Conservation (phyloP, 1,140 invertebrate genomes). For the Druon quercuslanigerum region DNA sequence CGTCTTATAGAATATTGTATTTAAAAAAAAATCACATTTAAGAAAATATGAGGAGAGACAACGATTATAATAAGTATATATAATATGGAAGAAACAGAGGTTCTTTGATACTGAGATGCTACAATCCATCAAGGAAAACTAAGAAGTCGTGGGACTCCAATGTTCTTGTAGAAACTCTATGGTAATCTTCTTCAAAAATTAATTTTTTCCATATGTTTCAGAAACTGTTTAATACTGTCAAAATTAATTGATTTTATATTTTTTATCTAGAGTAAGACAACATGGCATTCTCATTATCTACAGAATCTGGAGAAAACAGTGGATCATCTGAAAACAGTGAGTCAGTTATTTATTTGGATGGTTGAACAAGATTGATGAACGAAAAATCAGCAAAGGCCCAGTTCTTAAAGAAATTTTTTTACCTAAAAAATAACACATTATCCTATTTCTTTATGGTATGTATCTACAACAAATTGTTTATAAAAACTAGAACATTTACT, state of each 20-base stretch:
- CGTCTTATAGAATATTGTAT: constrained; percentile 3
- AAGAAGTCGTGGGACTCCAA: constrained; percentile 88
- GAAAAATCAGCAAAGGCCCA: too few species aligned
- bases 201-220: too few species aligned
- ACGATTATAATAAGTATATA: constrained; percentile 97
- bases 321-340: constrained; percentile 55
- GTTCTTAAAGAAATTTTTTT: too few species aligned
- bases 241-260: constrained; percentile 2
- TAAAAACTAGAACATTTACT: too few species aligned
- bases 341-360: constrained; percentile 61
- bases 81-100: constrained; percentile 98
- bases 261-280: constrained; percentile 65
- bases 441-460: too few species aligned
- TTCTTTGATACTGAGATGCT: constrained; percentile 93
- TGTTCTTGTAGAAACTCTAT: constrained; percentile 91
- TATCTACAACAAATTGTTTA: too few species aligned
- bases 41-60: constrained; percentile 77
- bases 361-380: not conserved
- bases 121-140: constrained; percentile 91
- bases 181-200: constrained; percentile 73
- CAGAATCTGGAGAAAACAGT: constrained; percentile 58
- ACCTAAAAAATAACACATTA: too few species aligned
- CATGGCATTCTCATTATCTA: constrained; percentile 70
- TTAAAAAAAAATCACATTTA: constrained; percentile 24
- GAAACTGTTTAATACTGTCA: too few species aligned